Percentiles rank a stretch among this genome's conserved stretches.
Evolutionary conservation across 2,113 vertebrate species (phyloP).

Genomic region (Zootoca vivipara): DNA sequence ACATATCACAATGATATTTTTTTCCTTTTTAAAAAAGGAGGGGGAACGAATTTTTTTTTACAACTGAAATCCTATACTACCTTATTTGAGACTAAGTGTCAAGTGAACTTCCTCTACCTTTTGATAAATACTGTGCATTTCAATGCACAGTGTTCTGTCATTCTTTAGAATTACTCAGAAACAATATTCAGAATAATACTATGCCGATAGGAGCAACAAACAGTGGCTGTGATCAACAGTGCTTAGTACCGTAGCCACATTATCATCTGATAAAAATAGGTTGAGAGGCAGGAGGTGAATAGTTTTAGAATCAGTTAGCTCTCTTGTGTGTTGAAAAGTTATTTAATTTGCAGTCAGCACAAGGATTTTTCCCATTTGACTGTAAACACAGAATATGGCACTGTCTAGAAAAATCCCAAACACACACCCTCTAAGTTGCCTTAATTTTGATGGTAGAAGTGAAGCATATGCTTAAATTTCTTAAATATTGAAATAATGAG

Average conservation of each 20-base stretch:
- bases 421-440: neutral
- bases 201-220: too few species aligned
- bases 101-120: too few species aligned
- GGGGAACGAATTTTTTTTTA: too few species aligned
- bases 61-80: too few species aligned
- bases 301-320: neutral
- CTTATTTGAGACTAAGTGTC: too few species aligned
- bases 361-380: neutral
- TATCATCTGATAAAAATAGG: neutral
- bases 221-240: neutral
- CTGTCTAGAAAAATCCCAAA: too few species aligned
- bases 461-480: neutral
- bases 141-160: too few species aligned
- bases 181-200: too few species aligned
- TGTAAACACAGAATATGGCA: neutral
- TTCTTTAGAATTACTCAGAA: too few species aligned
- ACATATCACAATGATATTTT: neutral
- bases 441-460: neutral
- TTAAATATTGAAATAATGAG: too few species aligned
- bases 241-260: neutral
- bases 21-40: neutral
- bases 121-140: too few species aligned
- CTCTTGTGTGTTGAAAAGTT: neutral
- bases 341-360: neutral
- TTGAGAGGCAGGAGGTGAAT: neutral